These are phyloP conservation scores for Galeruca laticollis DNA, from an alignment of 2,888 invertebrate genomes.

Conservation along the genomic window DNA sequence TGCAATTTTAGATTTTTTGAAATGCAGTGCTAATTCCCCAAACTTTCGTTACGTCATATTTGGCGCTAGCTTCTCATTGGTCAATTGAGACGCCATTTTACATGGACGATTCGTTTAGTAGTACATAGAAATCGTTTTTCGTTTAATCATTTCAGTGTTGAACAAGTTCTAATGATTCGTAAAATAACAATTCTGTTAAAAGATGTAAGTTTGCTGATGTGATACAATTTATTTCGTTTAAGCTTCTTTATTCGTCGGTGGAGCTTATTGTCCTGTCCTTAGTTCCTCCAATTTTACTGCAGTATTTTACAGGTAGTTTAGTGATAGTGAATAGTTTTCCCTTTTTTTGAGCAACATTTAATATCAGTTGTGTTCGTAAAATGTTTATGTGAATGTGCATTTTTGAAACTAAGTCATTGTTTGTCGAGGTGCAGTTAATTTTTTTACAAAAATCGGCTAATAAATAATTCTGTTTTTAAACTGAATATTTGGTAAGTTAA, in stretches of 20 bases:
- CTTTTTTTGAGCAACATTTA: conserved; percentile 3
- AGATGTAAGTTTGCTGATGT: conserved; percentile 56
- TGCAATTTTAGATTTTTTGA: conserved; percentile 43
- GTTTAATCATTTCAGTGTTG: conserved; percentile 61
- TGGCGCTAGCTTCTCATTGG: conserved; percentile 43
- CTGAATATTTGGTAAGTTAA: neutral
- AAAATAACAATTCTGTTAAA: conserved; percentile 51
- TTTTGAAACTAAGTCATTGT: conserved; percentile 5
- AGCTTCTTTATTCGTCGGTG: conserved; percentile 36
- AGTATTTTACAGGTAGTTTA: conserved; percentile 52
- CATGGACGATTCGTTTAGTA: conserved; percentile 54
- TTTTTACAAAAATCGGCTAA: conserved; percentile 1
- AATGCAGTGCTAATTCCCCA: conserved; percentile 20
- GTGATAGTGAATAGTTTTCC: conserved; percentile 47
- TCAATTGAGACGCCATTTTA: conserved; percentile 44
- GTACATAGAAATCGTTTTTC: conserved; percentile 60
- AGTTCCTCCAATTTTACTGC: conserved; percentile 57
- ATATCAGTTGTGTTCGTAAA: neutral
- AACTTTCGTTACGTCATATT: conserved; percentile 54
- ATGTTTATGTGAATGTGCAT: conserved; percentile 5
- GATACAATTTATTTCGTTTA: conserved; percentile 31
- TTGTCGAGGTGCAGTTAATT: conserved; percentile 18
- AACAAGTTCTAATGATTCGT: conserved; percentile 59
- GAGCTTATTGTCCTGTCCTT: conserved; percentile 46
- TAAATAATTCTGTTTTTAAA: neutral